A percentile compares a stretch with the other conserved stretches of the same genome.
Conservation (phyloP, 2,113 vertebrate genomes). For the Austrofundulus limnaeus region DNA sequence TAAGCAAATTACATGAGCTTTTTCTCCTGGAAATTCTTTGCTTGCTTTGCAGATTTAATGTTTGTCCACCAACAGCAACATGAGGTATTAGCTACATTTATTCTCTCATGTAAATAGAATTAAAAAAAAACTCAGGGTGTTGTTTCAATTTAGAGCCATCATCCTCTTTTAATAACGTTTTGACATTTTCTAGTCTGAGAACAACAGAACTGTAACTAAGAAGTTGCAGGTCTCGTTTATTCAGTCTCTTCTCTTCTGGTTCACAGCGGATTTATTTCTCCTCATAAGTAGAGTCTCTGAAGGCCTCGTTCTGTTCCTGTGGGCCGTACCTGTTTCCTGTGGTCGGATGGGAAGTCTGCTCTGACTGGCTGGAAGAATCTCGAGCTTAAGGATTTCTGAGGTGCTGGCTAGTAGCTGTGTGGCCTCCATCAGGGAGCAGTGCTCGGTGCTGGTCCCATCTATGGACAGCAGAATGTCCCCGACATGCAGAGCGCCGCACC, state of each 20-base stretch:
- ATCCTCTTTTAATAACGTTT: conserved; percentile 4
- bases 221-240: neutral
- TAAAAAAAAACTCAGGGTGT: neutral
- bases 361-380: conserved; percentile 89
- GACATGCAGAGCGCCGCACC: conserved; percentile 87
- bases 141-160: neutral
- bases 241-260: neutral
- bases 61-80: neutral
- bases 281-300: neutral
- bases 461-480: conserved; percentile 94
- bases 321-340: conserved; percentile 86
- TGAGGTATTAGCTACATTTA: neutral
- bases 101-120: neutral
- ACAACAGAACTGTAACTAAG: neutral
- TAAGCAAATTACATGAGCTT: neutral
- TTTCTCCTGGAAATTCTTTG: conserved; percentile 1
- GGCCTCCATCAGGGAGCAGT: conserved; percentile 92
- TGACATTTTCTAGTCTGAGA: conserved; percentile 3
- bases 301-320: neutral
- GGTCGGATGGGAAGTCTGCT: conserved; percentile 83
- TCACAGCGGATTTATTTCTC: neutral
- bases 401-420: conserved; percentile 89
- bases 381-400: conserved; percentile 85
- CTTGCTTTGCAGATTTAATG: neutral
- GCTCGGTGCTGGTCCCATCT: conserved; percentile 91